Percentiles rank a stretch among this genome's conserved stretches.
phyloP scores from a whole-genome alignment of 1,140 invertebrate species.

The Euura saliciscinereae region DNA sequence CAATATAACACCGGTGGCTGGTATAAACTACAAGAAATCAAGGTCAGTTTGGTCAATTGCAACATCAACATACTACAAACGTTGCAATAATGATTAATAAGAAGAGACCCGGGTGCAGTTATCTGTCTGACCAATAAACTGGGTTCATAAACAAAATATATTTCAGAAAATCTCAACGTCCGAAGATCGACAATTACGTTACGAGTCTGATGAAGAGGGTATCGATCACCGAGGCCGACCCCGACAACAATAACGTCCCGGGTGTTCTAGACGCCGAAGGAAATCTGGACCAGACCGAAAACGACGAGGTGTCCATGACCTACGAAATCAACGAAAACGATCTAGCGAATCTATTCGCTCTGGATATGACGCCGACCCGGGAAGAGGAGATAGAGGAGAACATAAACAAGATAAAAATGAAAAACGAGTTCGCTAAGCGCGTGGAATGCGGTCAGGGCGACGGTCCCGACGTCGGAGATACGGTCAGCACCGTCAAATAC shows the following conservation, averaged over 20 bases:
- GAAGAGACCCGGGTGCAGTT: no score
- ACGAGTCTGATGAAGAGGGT: not conserved
- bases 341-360: slow-evolving; percentile 37
- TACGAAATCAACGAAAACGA: slow-evolving; percentile 29
- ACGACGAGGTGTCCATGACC: not conserved
- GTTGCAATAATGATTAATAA: no score
- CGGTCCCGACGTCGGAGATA: slow-evolving; percentile 19
- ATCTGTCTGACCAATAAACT: no score
- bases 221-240: not conserved
- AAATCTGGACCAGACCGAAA: not conserved
- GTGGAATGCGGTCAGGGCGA: slow-evolving; percentile 22
- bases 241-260: not conserved
- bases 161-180: not conserved
- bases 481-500: slow-evolving; percentile 27
- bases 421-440: slow-evolving; percentile 2
- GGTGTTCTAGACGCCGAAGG: no score
- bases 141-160: slow-evolving; percentile 10
- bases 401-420: slow-evolving; percentile 36
- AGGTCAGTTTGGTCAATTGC: not conserved
- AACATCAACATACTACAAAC: slow-evolving; percentile 17
- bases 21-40: slow-evolving; percentile 28
- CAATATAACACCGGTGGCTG: slow-evolving; percentile 31
- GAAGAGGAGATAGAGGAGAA: slow-evolving; percentile 33
- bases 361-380: slow-evolving; percentile 30
- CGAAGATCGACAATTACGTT: not conserved